Evolutionary conservation across 1,140 invertebrate species (phyloP), one percentile per base, ranked within the genome.

Genomic region (Papilio helenus): DNA sequence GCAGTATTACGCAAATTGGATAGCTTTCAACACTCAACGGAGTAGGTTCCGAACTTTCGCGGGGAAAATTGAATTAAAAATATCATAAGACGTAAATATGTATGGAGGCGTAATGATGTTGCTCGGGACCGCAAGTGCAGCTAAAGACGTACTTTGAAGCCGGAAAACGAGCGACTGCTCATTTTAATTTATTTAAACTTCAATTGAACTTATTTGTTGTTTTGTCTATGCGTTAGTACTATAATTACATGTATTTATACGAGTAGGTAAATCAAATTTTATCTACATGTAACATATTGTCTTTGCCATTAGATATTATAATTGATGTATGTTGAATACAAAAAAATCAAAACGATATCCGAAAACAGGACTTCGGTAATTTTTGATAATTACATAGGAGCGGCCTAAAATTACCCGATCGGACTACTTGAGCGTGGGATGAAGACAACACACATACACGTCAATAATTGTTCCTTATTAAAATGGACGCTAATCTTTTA

Each of bases 1-100:
- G 91, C 89, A 94, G 93, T 94, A 94, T 94, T 94, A 94, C 93
- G 92, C 92, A 94, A 94, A 94, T 94, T 94, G 93, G 93, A 94
- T 94, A 94, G 93, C 93, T 94, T 94, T 94, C 93, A 93, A 94
- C 93, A 94, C 93, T 94, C 93, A 89, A 93, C 92, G 92, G 92
- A 93, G 93, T 93, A 94, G 89, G 92, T 93, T 94, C 89, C 87
- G 90, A 94, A 94, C 87, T 94, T 93, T 94, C 89, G 92, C 88
- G 92, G 91, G 88, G 88, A 90, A 93, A 93, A 94, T 94, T 94
- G 92, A 94, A 94, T 94, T 94, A 94, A 94, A 94, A 94, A 94
- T 94, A 94, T 93, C 88, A 93, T 94, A 92, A 94, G 90, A 94
- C 87, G 91, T 92, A 93, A 93, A 93, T 93, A 93, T 92, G 90